Conservation (phyloP, 2,113 vertebrate genomes). For the Panthera leo region DNA sequence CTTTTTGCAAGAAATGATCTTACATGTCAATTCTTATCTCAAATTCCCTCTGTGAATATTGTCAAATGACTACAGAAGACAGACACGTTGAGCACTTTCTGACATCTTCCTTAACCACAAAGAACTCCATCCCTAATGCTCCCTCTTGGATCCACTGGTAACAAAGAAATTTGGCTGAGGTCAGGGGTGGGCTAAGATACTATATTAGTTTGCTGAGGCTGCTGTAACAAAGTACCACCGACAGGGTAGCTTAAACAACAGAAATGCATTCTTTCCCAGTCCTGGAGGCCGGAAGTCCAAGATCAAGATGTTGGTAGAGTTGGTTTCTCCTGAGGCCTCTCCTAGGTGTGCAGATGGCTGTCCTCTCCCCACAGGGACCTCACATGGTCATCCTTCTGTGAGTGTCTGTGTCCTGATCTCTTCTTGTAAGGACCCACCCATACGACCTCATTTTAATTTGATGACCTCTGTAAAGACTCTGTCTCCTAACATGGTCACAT, state of each 20-base stretch:
- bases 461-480: not conserved
- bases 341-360: rapidly evolving
- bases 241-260: rapidly evolving
- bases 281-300: no score
- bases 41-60: no score
- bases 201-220: rapidly evolving
- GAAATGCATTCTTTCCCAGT: not conserved
- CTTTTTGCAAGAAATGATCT: not conserved
- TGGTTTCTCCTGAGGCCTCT: not conserved
- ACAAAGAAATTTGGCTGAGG: not conserved
- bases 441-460: rapidly evolving
- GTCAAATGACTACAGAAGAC: not conserved
- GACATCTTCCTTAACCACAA: no score
- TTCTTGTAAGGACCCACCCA: not conserved
- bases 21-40: not conserved
- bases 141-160: not conserved
- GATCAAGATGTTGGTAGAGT: not conserved
- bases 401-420: not conserved
- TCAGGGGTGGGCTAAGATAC: rapidly evolving
- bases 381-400: rapidly evolving
- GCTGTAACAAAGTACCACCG: rapidly evolving
- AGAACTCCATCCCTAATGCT: not conserved
- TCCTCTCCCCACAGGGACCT: not conserved
- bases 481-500: rapidly evolving
- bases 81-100: not conserved